A percentile compares a stretch with the other conserved stretches of the same genome.
These are phyloP conservation scores for Dynastes hyllus DNA, from an alignment of 2,888 invertebrate species.

Conservation along the genomic window DNA sequence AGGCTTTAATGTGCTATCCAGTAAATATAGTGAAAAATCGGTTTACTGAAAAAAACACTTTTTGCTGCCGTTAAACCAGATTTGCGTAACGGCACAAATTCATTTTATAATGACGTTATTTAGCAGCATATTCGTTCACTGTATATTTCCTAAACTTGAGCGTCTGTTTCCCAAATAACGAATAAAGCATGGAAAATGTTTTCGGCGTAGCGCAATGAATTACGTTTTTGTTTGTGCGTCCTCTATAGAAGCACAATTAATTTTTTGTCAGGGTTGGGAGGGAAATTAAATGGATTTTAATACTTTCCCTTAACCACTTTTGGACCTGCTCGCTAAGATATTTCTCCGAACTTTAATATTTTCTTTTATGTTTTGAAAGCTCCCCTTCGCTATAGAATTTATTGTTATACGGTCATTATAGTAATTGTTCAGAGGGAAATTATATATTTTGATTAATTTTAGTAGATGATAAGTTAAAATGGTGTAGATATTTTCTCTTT, in stretches of 20 bases:
- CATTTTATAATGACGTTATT: slow-evolving; percentile 24
- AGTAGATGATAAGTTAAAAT: not conserved
- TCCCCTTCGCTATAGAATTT: slow-evolving; percentile 5
- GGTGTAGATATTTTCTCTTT: not conserved
- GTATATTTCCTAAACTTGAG: slow-evolving; percentile 11
- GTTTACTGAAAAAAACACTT: not conserved
- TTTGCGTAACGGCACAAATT: not conserved
- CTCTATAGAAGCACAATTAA: slow-evolving; percentile 40
- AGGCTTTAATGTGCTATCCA: not conserved
- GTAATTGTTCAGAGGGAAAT: not conserved
- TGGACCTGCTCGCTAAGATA: slow-evolving; percentile 6
- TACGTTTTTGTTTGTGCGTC: slow-evolving; percentile 45
- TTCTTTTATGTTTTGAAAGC: slow-evolving; percentile 17
- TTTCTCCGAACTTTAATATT: slow-evolving; percentile 37
- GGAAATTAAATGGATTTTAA: slow-evolving; percentile 46
- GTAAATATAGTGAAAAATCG: not conserved
- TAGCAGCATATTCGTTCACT: not conserved
- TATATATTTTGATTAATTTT: slow-evolving; percentile 9
- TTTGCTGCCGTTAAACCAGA: not conserved
- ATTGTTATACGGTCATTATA: slow-evolving; percentile 13
- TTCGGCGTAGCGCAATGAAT: slow-evolving; percentile 34
- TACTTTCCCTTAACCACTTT: slow-evolving; percentile 36
- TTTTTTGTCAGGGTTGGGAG: slow-evolving; percentile 27
- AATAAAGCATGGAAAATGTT: slow-evolving; percentile 30
- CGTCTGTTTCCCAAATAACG: slow-evolving; percentile 25